A percentile compares a stretch with the other conserved stretches of the same genome.
Evolutionary conservation across 1,140 invertebrate species (phyloP).

Genomic region (Euborellia annulipes): DNA sequence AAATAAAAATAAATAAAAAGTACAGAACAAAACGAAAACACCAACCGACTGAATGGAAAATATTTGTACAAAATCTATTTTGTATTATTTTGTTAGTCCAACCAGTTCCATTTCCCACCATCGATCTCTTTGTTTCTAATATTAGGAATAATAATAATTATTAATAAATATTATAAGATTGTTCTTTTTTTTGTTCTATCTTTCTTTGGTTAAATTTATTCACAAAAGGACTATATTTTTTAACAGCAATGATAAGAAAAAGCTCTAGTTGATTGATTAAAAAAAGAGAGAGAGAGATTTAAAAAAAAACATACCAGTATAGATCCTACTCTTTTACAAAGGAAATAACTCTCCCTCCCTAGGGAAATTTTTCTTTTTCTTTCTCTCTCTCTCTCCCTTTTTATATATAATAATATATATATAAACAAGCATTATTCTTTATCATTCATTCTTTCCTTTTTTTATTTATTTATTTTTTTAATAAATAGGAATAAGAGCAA

Average conservation of each 20-base stretch:
- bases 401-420: not conserved
- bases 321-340: not conserved
- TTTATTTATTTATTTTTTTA: not conserved
- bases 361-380: too few species aligned
- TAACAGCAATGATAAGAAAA: conserved; percentile 6
- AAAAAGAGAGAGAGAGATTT: not conserved
- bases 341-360: not conserved
- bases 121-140: too few species aligned
- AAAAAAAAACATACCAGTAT: not conserved
- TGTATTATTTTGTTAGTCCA: too few species aligned
- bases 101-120: too few species aligned
- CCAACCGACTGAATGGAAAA: too few species aligned
- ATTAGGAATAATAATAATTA: not conserved
- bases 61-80: too few species aligned
- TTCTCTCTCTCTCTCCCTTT: not conserved
- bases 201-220: conserved; percentile 9
- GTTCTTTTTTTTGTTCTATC: not conserved
- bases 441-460: not conserved
- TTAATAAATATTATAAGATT: conserved; percentile 6
- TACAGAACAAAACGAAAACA: too few species aligned
- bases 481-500: not conserved
- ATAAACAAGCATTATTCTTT: not conserved
- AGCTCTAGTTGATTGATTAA: too few species aligned
- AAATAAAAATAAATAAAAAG: too few species aligned
- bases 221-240: conserved; percentile 4